Evolutionary conservation across 2,797 vertebrate species (phyloP), one percentile per base, ranked within the genome.

Genomic region (Paedocypris micromegethes): DNA sequence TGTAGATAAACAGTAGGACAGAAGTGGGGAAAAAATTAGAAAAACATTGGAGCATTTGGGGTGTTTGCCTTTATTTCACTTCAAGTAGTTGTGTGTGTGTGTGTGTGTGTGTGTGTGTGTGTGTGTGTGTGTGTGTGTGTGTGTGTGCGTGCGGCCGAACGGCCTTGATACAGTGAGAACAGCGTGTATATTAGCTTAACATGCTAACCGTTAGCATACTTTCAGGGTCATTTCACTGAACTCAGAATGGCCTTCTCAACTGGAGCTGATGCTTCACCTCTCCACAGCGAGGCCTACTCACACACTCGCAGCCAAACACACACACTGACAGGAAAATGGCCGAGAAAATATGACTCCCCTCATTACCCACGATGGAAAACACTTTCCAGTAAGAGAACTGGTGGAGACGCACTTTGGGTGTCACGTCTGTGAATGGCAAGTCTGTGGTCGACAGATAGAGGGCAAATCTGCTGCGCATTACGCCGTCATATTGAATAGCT

Each of bases 271-370:
- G 49, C 70, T 75, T 76, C 59, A 45, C 78, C 86, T 72, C 47
- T 77, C 62, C 64, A 72, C 76, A 48, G 68, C 75, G 65, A 78
- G 37, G 81, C 73, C 73, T 79, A 79, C 79, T 80, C 84, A 78
- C 77, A 78, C 83, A 63, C 71, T 85, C 80, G 79, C 85, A 83
- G 83, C 75, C 64, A 75, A 80, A 74, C 81, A 80, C 70, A 70
- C 62, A 68, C 81, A 84, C 81, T 87, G 89, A 88, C 88, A 88
- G 75, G 86, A 87, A 88, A 90, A 90, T 87, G 71, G 82, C 81
- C 78, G 72, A 70, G 84, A 87, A 88, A 89, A 88, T 83, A 87
- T 81, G 83, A 86, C 85, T 84, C 82, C 81, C 76, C 81, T 82
- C 66, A 86, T 87, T 86, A 85, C 79, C 78, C 74, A 73, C 77